phyloP scores from a whole-genome alignment of 1,140 invertebrate species.

The Calliopsis andreniformis region DNA sequence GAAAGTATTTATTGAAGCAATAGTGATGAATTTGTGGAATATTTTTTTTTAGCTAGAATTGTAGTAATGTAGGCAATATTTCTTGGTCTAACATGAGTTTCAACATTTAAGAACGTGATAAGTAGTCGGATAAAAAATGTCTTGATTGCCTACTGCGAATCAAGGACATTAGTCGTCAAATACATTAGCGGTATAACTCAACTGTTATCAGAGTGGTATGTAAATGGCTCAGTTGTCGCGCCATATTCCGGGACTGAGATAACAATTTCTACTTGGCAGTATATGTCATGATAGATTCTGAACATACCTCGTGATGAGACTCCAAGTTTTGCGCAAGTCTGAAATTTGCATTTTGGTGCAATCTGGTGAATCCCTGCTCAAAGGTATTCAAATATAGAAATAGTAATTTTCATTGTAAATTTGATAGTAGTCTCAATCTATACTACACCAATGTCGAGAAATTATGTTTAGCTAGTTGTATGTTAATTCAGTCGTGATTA shows the following conservation, averaged over 20 bases:
- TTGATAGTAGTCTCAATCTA: no score
- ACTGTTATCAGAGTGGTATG: slow-evolving; percentile 64
- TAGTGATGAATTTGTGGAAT: no score
- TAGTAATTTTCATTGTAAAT: no score
- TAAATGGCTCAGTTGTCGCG: slow-evolving; percentile 70
- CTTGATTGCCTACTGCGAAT: slow-evolving; percentile 19
- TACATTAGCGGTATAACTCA: slow-evolving; percentile 70
- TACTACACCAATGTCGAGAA: no score
- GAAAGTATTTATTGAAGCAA: no score
- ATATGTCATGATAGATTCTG: background rate
- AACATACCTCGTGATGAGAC: background rate
- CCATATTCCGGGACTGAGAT: background rate
- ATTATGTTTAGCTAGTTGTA: no score
- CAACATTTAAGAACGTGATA: background rate
- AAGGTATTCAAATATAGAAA: background rate
- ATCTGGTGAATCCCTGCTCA: slow-evolving; percentile 16
- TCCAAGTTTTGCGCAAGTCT: background rate
- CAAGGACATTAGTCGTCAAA: slow-evolving; percentile 49
- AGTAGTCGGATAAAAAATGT: background rate
- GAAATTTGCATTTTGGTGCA: background rate
- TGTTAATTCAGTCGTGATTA: no score
- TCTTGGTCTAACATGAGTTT: no score
- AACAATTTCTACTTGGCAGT: slow-evolving; percentile 27
- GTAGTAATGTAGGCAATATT: no score
- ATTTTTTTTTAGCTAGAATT: no score